Evolutionary conservation across 2,797 vertebrate genomes (phyloP), one percentile per base, ranked within the genome.

Genomic region (Todus mexicanus): DNA sequence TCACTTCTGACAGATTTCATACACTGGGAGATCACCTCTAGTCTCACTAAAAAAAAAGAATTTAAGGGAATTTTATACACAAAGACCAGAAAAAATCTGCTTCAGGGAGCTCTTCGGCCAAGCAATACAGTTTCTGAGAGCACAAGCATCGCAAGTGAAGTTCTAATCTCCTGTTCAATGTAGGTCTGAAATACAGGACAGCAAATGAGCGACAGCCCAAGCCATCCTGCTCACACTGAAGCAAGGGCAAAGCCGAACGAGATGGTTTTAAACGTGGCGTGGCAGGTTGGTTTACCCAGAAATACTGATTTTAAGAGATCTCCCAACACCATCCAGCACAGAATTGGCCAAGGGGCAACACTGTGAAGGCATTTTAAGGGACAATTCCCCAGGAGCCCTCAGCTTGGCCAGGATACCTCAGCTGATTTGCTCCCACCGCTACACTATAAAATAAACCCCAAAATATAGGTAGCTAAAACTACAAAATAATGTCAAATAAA

Each of bases 391-490:
- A 37, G 4, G 15, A 77, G 38, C 27, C 21, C 37, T 78, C 40
- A 57, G 9, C n/a, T 8, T 15, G 3, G 31, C 48, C 37, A 31
- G 21, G 12, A 65, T 37, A 51, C 7, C 15, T 3, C 9, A 43
- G 68, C 15, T 38, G 45, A 23, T 19, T 31, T 40, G 11, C 20
- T 75, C 37, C 51, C 59, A 8, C 25, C 29, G n/a, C 18, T 57
- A 1, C 0, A 0, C 15, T 21, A 3, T 1, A 42, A 83, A 73
- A 53, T 4, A 43, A 69, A 3, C 4, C 10, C 8, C 2, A 27
- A 27, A 77, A 59, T 11, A 29, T 0, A 4, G 0, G 0, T 0
- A 18, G 2, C 3, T 60, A 33, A 56, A 72, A 61, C 17, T 4
- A 54, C 2, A 47, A 25, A 59, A 40, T 9, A 33, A 16, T 5